Evolutionary conservation across 2,797 vertebrate genomes (phyloP), one percentile per base, ranked within the genome.

Genomic region (Aeoliscus strigatus): DNA sequence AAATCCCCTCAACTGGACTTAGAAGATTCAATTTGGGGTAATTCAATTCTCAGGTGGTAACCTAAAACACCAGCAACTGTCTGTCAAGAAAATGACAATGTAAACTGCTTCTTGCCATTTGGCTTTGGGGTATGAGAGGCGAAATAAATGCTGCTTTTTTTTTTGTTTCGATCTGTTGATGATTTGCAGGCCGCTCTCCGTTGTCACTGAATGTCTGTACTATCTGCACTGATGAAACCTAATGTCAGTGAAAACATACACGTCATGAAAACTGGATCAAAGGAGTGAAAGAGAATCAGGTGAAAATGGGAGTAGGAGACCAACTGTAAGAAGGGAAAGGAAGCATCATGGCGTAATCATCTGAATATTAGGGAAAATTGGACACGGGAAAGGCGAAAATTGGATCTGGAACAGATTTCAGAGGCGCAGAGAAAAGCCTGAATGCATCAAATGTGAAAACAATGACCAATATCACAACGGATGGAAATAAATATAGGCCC

Each of bases 331-430:
- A 51, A 62, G 63, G 66, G 69, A 76, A 78, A 73, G 68, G 70
- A 85, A 79, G 66, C 73, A 80, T 80, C 71, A 61, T 36, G 40
- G 66, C 46, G 46, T 75, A 74, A 86, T 80, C 72, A 85, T 78
- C 63, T 69, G 55, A 82, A 81, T 82, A 86, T 85, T 79, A 81
- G 66, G 65, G 80, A 83, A 83, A 86, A 85, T 82, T 82, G 79
- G 73, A 75, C 49, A 43, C 5, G 39, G 70, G 62, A 78, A 74
- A 68, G 70, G 73, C 7, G 45, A 84, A 85, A 86, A 86, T 84
- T 86, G 80, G 79, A 74, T 70, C 47, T 61, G 69, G 66, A 67
- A 48, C 63, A 66, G 48, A 71, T 70, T 63, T 76, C 52, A 54
- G 60, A 45, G 55, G 49, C 59, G 61, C 35, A 68, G 41, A 59